Percentiles rank a stretch among this genome's conserved stretches.
Evolutionary conservation across 2,797 vertebrate genomes (phyloP).

Genomic region (Rhincodon typus): DNA sequence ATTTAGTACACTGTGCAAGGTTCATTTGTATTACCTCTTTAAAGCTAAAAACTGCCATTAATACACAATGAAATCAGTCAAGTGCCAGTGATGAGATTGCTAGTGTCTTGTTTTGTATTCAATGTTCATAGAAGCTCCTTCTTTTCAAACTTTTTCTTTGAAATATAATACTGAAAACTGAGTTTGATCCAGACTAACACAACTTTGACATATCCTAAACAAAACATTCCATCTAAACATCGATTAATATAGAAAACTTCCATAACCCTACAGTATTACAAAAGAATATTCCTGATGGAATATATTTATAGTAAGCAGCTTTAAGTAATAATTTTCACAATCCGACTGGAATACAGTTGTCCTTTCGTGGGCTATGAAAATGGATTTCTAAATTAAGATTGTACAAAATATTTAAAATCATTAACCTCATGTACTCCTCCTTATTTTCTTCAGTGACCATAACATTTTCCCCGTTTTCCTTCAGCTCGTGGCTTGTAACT

Average conservation of each 20-base stretch:
- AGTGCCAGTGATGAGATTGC: neutral
- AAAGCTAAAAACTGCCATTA: neutral
- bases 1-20: neutral
- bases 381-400: neutral
- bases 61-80: neutral
- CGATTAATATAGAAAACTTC: neutral
- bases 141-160: neutral
- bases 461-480: conserved; percentile 83
- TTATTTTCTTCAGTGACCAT: conserved; percentile 92
- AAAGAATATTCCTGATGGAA: neutral
- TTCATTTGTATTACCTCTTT: neutral
- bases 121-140: neutral
- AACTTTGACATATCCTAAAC: neutral
- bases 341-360: neutral
- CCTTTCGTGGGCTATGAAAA: neutral
- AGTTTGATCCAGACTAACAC: neutral
- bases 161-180: neutral
- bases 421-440: conserved; percentile 91
- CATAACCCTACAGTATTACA: neutral
- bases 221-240: neutral
- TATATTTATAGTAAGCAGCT: neutral
- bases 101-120: neutral
- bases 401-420: neutral
- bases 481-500: conserved; percentile 88
- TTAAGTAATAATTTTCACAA: neutral